These are phyloP conservation scores for Glareola pratincola DNA, from an alignment of 2,113 vertebrate genomes.

Conservation along the genomic window DNA sequence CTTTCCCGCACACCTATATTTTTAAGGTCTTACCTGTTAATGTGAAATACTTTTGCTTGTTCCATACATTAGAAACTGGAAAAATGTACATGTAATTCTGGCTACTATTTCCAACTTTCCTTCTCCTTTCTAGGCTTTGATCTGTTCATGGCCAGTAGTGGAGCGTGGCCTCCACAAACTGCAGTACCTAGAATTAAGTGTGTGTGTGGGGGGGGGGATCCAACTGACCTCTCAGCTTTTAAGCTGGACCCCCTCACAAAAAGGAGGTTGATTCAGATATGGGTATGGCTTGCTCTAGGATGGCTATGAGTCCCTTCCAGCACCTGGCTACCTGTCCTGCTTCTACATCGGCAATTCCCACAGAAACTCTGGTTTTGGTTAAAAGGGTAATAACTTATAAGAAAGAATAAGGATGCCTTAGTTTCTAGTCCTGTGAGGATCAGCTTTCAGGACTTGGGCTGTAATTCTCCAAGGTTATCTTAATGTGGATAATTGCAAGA, in stretches of 20 bases:
- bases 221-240: background rate
- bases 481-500: background rate
- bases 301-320: background rate
- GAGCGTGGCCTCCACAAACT: background rate
- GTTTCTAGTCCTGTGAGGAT: background rate
- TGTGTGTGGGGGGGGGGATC: background rate
- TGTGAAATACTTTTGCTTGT: background rate
- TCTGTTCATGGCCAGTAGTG: background rate
- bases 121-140: background rate
- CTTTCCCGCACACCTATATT: background rate
- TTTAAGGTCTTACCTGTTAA: background rate
- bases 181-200: background rate
- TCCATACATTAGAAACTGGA: background rate
- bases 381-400: background rate
- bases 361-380: background rate
- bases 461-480: background rate
- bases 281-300: background rate
- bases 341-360: fast-evolving
- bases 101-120: background rate
- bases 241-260: background rate
- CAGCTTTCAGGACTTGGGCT: background rate
- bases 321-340: background rate
- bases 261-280: background rate
- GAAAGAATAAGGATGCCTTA: background rate
- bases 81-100: background rate